phyloP scores from a whole-genome alignment of 2,797 vertebrate species.

The Enteromius afrohamiltoni region DNA sequence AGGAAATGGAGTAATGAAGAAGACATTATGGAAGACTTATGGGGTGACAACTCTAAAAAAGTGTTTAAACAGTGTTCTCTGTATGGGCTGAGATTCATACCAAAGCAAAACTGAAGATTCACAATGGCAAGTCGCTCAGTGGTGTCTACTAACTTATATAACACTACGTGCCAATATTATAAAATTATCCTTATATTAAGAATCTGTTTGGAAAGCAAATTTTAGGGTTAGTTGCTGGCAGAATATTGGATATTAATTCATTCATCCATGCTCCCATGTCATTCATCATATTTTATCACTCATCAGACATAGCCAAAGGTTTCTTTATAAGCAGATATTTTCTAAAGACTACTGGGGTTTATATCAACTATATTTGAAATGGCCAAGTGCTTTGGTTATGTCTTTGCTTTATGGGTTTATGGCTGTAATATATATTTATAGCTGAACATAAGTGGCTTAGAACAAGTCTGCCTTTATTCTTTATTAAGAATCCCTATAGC shows the following conservation, averaged over 20 bases:
- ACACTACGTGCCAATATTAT: background rate
- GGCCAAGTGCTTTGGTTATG: background rate
- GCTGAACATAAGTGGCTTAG: background rate
- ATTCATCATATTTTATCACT: background rate
- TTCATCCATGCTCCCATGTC: background rate
- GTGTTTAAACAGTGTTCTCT: background rate
- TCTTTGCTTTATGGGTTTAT: constrained; percentile 13
- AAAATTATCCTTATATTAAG: background rate
- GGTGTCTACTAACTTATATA: background rate
- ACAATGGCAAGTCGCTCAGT: background rate
- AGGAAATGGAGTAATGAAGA: constrained; percentile 49
- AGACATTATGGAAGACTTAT: constrained; percentile 48
- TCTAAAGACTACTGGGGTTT: background rate
- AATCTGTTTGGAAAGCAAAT: background rate
- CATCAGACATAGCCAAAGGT: background rate
- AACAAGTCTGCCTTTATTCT: constrained; percentile 16
- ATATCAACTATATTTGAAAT: background rate
- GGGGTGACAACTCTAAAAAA: background rate
- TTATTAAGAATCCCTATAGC: constrained; percentile 5
- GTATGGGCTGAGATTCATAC: background rate
- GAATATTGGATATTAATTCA: background rate
- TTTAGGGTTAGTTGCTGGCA: background rate
- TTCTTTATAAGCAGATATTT: background rate
- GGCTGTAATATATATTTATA: background rate
- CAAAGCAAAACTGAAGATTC: constrained; percentile 1